These are phyloP conservation scores for Tachina grossa DNA, from an alignment of 2,888 invertebrate species.

Conservation along the genomic window DNA sequence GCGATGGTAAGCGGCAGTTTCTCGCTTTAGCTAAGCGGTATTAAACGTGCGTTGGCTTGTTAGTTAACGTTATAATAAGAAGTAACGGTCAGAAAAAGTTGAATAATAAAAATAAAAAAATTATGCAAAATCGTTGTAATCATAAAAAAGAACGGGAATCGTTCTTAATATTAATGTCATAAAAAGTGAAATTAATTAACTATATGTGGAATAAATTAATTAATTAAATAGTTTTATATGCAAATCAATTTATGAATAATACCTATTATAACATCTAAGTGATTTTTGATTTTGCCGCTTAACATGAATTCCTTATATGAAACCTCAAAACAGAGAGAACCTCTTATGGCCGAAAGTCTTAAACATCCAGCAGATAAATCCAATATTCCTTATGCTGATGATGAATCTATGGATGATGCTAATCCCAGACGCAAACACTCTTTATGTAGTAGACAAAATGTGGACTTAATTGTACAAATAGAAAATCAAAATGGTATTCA, in stretches of 20 bases:
- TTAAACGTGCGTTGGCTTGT: slow-evolving; percentile 60
- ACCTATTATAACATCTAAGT: background rate
- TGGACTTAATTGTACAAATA: slow-evolving; percentile 30
- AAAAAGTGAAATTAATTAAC: slow-evolving; percentile 38
- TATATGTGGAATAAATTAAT: background rate
- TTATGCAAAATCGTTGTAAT: background rate
- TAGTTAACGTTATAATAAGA: slow-evolving; percentile 24
- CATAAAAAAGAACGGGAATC: slow-evolving; percentile 7
- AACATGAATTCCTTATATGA: slow-evolving; percentile 54
- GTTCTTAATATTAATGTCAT: background rate
- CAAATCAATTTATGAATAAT: background rate
- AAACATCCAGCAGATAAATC: slow-evolving; percentile 6
- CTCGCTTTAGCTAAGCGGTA: slow-evolving; percentile 33
- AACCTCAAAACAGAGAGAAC: slow-evolving; percentile 35
- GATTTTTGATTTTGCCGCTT: background rate
- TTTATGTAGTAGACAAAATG: slow-evolving; percentile 43
- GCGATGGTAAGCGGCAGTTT: slow-evolving; percentile 43
- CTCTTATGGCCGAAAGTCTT: slow-evolving; percentile 43
- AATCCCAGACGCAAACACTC: slow-evolving; percentile 36
- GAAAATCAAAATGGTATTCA: slow-evolving; percentile 19
- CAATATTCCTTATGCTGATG: slow-evolving; percentile 59
- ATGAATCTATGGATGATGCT: slow-evolving; percentile 10
- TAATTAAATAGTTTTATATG: slow-evolving; percentile 8
- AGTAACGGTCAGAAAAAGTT: slow-evolving; percentile 43
- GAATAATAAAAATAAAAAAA: background rate